Conservation (phyloP, 2,888 invertebrate species). For the Phymatocera aterrima region DNA sequence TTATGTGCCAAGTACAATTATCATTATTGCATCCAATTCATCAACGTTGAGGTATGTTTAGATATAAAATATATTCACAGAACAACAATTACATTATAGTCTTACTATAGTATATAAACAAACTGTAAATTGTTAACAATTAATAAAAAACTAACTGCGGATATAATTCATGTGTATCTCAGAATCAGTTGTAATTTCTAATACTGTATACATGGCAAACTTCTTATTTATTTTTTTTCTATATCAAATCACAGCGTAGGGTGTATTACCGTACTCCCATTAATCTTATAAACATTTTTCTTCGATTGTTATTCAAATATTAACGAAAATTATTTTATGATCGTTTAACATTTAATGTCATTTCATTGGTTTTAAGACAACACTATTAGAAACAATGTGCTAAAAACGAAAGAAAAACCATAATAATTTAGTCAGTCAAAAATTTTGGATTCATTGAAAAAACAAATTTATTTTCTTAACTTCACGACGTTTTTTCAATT, state of each 20-base stretch:
- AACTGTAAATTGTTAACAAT: background rate
- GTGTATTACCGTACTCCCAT: background rate
- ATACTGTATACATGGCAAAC: conserved; percentile 12
- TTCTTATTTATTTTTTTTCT: background rate
- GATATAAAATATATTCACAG: conserved; percentile 25
- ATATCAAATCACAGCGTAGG: conserved; percentile 15
- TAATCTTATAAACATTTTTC: conserved; percentile 1
- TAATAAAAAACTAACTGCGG: conserved; percentile 9
- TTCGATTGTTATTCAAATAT: background rate
- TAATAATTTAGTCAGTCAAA: conserved; percentile 32
- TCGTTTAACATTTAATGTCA: conserved; percentile 33
- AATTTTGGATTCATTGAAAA: conserved; percentile 37
- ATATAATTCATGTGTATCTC: background rate
- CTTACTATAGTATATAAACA: too few relatives aligned
- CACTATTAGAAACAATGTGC: conserved; percentile 24
- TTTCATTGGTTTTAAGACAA: conserved; percentile 10
- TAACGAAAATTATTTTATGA: background rate
- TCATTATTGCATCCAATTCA: conserved; percentile 4
- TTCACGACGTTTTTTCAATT: conserved; percentile 26
- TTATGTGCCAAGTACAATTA: background rate
- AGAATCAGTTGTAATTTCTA: conserved; percentile 8
- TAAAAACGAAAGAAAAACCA: conserved; percentile 37
- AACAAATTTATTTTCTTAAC: conserved; percentile 5
- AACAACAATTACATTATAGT: conserved; percentile 7
- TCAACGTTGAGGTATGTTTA: background rate